These are phyloP conservation scores for Coecobrya sp. DNA, from an alignment of 2,888 invertebrate genomes.

Conservation along the genomic window DNA sequence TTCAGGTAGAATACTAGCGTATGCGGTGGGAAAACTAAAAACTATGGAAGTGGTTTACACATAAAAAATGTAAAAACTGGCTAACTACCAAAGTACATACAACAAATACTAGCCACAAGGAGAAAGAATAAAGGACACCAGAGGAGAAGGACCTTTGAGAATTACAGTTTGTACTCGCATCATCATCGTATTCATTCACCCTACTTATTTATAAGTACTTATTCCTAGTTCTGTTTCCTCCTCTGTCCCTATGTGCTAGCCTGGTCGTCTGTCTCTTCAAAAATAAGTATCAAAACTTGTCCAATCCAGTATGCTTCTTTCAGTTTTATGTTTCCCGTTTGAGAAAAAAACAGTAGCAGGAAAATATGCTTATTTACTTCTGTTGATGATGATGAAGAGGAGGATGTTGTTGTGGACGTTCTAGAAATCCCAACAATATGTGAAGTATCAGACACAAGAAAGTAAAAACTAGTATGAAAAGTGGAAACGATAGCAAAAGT, in stretches of 20 bases:
- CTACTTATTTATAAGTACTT: background rate
- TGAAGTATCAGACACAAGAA: background rate
- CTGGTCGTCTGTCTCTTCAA: constrained; percentile 9
- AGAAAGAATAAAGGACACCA: background rate
- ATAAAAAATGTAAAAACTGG: constrained; percentile 29
- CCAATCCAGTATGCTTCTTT: background rate
- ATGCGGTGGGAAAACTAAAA: constrained; percentile 4
- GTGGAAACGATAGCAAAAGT: background rate
- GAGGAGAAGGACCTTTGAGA: constrained; percentile 15
- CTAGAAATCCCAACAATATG: background rate
- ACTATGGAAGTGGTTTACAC: constrained; percentile 28
- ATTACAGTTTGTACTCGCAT: constrained; percentile 16
- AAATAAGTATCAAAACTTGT: constrained; percentile 44
- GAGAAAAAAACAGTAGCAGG: background rate
- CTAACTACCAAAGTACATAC: constrained; percentile 10
- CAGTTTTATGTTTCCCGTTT: background rate
- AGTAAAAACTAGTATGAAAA: constrained; percentile 1
- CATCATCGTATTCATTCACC: background rate
- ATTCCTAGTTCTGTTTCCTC: background rate
- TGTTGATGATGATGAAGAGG: constrained; percentile 23
- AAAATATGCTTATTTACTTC: background rate
- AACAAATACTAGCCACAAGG: background rate
- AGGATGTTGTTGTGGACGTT: constrained; percentile 7
- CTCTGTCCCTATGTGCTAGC: constrained; percentile 21
- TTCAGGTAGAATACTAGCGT: background rate